These are phyloP conservation scores for Papilio polytes DNA, from an alignment of 1,140 invertebrate species.

Conservation along the genomic window DNA sequence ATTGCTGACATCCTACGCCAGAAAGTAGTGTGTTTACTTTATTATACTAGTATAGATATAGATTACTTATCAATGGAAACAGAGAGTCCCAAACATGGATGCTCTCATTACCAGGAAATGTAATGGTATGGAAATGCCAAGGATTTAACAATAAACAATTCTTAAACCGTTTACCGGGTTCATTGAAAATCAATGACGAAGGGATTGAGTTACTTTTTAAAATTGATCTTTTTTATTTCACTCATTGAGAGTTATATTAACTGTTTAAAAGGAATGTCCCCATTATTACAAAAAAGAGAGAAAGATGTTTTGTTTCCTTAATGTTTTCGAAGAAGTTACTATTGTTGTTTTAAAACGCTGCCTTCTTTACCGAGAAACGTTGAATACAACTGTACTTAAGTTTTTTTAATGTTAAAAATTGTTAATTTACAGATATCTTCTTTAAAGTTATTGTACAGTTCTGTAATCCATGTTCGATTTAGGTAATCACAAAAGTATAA, in stretches of 20 bases:
- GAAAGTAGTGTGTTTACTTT: too few species aligned
- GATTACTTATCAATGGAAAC: background rate
- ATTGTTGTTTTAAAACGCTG: background rate
- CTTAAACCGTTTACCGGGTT: background rate
- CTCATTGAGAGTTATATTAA: background rate
- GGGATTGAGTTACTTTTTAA: constrained; percentile 4
- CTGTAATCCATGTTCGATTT: too few species aligned
- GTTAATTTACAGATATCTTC: too few species aligned
- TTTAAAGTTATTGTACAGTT: too few species aligned
- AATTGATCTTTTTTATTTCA: background rate
- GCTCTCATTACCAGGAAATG: background rate
- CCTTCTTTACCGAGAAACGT: background rate
- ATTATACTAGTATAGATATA: too few species aligned
- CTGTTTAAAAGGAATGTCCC: background rate
- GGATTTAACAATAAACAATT: background rate
- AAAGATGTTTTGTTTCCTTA: background rate
- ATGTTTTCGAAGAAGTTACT: background rate
- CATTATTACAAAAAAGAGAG: background rate
- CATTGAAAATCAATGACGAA: constrained; percentile 29
- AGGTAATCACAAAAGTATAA: too few species aligned
- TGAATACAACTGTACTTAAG: background rate
- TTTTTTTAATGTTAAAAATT: too few species aligned
- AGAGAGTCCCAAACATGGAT: background rate
- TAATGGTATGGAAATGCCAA: background rate
- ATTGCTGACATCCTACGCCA: too few species aligned